These are phyloP conservation scores for Carcharodon carcharias DNA, from an alignment of 2,797 vertebrate species.

Conservation along the genomic window DNA sequence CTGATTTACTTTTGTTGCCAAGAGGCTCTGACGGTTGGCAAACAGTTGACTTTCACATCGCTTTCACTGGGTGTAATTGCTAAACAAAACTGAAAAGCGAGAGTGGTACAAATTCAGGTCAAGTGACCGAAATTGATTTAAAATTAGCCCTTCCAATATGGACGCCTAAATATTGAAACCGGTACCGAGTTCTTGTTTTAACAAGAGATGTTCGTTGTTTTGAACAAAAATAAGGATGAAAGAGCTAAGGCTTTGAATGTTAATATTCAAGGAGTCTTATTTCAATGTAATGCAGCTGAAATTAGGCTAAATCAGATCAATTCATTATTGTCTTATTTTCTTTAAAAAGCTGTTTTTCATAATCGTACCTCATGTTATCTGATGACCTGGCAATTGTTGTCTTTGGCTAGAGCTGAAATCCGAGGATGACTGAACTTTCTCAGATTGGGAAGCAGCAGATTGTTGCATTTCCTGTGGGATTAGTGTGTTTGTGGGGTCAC, in stretches of 20 bases:
- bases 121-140: neutral
- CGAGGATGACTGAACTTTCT: neutral
- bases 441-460: neutral
- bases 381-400: neutral
- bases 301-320: neutral
- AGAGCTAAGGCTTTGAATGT: neutral
- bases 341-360: neutral
- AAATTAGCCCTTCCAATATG: neutral
- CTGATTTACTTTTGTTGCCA: neutral
- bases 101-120: neutral
- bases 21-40: neutral
- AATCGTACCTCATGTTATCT: neutral
- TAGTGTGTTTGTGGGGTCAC: neutral
- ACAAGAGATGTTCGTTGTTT: neutral
- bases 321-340: neutral
- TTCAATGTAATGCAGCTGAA: neutral
- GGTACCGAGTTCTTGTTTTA: neutral
- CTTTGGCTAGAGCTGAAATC: neutral
- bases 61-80: neutral
- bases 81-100: neutral
- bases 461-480: neutral
- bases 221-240: neutral
- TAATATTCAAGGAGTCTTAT: neutral
- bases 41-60: neutral
- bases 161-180: neutral